These are phyloP conservation scores for Thymelicus acteon DNA, from an alignment of 2,888 invertebrate species.

Conservation along the genomic window DNA sequence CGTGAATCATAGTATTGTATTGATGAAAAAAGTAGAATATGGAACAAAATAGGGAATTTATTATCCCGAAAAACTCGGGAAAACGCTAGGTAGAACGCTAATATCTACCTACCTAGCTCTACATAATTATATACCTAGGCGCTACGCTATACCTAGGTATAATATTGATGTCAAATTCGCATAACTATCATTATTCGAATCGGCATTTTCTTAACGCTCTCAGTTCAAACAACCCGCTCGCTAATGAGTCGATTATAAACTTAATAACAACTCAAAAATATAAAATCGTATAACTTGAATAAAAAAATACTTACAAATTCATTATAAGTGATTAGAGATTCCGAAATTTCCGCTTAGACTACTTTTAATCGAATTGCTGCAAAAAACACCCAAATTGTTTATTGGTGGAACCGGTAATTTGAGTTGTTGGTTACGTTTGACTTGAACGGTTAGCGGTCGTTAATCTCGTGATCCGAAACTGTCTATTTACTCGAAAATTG, in stretches of 20 bases:
- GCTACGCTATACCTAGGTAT: too few species aligned
- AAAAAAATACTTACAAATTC: slow-evolving; percentile 5
- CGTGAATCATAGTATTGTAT: too few species aligned
- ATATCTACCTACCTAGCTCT: too few species aligned
- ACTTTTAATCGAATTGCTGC: neutral
- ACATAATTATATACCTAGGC: too few species aligned
- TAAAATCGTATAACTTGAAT: neutral
- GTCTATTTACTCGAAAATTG: slow-evolving; percentile 54
- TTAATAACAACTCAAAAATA: neutral
- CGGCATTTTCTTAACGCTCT: too few species aligned
- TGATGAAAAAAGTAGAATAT: too few species aligned
- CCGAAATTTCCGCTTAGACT: slow-evolving; percentile 10
- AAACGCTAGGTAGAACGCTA: too few species aligned
- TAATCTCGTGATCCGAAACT: slow-evolving; percentile 73
- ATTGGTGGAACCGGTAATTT: slow-evolving; percentile 64
- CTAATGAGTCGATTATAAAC: neutral
- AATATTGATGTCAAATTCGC: too few species aligned
- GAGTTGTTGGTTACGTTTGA: slow-evolving; percentile 66
- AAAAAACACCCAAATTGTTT: slow-evolving; percentile 59
- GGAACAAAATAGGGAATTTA: too few species aligned
- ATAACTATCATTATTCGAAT: too few species aligned
- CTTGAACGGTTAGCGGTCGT: slow-evolving; percentile 67
- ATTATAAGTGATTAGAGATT: slow-evolving; percentile 4
- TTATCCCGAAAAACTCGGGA: too few species aligned
- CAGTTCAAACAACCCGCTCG: neutral